Evolutionary conservation across 2,797 vertebrate genomes (phyloP), one percentile per base, ranked within the genome.

Genomic region (Leptodactylus fallax): DNA sequence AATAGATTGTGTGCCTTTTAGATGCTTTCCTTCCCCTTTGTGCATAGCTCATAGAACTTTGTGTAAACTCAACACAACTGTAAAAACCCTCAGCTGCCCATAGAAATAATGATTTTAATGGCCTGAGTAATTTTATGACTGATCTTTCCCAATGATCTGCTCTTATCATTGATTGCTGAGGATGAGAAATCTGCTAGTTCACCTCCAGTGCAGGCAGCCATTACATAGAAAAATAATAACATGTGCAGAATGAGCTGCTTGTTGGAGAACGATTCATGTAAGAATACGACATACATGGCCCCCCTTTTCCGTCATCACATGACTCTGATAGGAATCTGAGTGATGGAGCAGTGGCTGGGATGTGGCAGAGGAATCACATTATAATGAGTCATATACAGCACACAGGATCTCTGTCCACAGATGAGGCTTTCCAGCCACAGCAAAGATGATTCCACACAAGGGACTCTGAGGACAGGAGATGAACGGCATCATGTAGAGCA

Each of bases 361-460:
- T 74, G 45, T 74, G 47, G 71, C 47, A 19, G 71, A 74, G 71
- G 71, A 74, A 74, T 74, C 71, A 74, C 71, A 51, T 74, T 51
- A 7, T 72, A 72, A 72, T 74, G 71, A 74, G 71, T 74, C 71
- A 74, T 45, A 51, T 51, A 74, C 45, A 3, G 47, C 47, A 49
- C 45, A n/a, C 19, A 74, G 21, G 17, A 74, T 74, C 71, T 19
- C 25, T 74, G 71, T 19, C 71, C 71, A 74, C 47, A n/a, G 47
- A 51, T 16, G 11, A 74, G 47, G 71, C 71, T 74, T 74, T 17
- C 45, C 71, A 51, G 71, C 19, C 45, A 19, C 71, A 51, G 45
- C 45, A 19, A 17, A 17, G 27, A 72, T 47, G 69, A 47, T 17
- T 72, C 17, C 69, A 74, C 71, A 74, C 45, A 21, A 6, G 45